Conservation (phyloP, 2,113 vertebrate species). For the Callocephalon fimbriatum region DNA sequence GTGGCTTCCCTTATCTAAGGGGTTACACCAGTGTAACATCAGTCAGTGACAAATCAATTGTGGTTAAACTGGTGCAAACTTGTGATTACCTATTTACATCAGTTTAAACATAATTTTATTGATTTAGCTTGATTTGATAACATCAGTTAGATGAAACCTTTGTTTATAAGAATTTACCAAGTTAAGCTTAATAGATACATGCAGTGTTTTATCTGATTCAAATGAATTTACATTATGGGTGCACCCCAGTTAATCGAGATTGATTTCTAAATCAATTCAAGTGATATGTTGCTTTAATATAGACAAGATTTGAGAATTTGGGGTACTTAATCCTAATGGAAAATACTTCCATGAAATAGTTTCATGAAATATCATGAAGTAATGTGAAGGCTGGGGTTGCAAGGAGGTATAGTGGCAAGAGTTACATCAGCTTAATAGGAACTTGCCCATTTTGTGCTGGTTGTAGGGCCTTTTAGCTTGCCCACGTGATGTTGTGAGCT, state of each 20-base stretch:
- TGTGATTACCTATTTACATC: constrained; percentile 56
- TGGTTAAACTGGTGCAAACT: constrained; percentile 16
- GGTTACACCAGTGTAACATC: background rate
- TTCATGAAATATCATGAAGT: background rate
- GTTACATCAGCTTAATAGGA: background rate
- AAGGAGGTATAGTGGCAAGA: background rate
- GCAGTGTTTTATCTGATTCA: constrained; percentile 10
- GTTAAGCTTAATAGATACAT: constrained; percentile 34
- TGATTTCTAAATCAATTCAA: background rate
- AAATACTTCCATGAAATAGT: background rate
- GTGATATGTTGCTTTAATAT: background rate
- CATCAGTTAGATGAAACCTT: constrained; percentile 44
- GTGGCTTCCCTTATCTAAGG: background rate
- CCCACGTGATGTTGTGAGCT: background rate
- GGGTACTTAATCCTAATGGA: constrained; percentile 13
- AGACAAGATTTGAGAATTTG: background rate
- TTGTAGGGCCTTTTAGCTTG: background rate
- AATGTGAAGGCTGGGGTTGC: background rate
- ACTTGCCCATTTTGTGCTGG: background rate
- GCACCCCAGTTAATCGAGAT: background rate
- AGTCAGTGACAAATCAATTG: constrained; percentile 32
- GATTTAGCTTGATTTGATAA: constrained; percentile 34
- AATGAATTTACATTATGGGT: background rate
- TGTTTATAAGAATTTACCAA: constrained; percentile 43
- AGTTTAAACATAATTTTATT: background rate